Evolutionary conservation across 2,113 vertebrate species (phyloP), one percentile per base, ranked within the genome.

Genomic region (Perccottus glenii): DNA sequence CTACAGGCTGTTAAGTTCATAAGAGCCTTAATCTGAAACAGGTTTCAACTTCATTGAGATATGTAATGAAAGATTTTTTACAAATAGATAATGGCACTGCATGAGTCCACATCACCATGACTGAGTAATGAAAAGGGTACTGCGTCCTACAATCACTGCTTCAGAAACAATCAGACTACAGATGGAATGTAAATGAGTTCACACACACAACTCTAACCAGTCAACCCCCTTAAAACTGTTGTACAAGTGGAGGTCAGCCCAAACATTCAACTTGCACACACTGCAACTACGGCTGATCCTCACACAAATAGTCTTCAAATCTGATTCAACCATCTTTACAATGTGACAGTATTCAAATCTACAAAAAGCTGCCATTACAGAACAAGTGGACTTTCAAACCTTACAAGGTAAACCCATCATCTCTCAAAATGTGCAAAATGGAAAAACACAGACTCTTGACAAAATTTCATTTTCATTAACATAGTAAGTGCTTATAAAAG

Each of bases 361-460:
- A 93, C 89, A 88, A 94, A 75, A 95, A 94, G 92, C 95, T 95
- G 93, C 94, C 93, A 88, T 90, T 93, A 94, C 88, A 90, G 92
- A 90, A 84, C 87, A 89, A 90, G 88, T 93, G 88, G 93, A 92
- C 84, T 89, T 83, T 87, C 58, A 81, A 72, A 74, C 67, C 85
- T 72, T 85, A 84, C 78, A 81, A 90, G 86, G 82, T 89, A 91
- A 92, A 93, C 87, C 81, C 77, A 91, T 85, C 86, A 86, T 88
- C 89, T 93, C 92, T 87, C 90, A 88, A 87, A 92, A 94, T 96
- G 95, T 98, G 96, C 95, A 98, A 97, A 97, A 96, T 93, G 71
- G 66, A 94, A 94, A 40, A 55, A 19, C 16, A 44, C 87, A 92
- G 60, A 64, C 71, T 90, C 85, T 79, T 88, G 87, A 45, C 52